A percentile compares a stretch with the other conserved stretches of the same genome.
phyloP scores from a whole-genome alignment of 2,113 vertebrate genomes.

The Syngnathus scovelli region DNA sequence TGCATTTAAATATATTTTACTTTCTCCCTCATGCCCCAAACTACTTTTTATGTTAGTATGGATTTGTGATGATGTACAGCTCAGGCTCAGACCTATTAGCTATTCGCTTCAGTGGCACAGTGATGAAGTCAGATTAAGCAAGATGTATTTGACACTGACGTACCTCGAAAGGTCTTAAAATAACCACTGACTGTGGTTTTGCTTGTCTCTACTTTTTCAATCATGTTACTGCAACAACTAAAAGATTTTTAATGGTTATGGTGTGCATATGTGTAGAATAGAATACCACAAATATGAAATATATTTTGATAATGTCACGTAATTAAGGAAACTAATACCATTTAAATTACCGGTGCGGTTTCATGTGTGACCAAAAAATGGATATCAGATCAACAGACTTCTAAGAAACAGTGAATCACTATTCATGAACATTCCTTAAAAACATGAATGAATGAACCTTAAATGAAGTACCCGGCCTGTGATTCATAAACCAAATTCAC shows the following conservation, averaged over 20 bases:
- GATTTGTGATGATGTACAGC: neutral
- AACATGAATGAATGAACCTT: conserved; percentile 22
- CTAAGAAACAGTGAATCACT: conserved; percentile 35
- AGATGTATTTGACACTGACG: conserved; percentile 49
- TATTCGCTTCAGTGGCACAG: conserved; percentile 12
- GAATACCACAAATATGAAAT: neutral
- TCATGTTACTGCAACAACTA: no score
- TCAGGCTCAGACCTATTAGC: neutral
- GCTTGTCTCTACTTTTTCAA: neutral
- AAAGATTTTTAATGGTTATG: no score
- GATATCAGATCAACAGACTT: conserved; percentile 52
- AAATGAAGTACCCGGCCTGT: conserved; percentile 42
- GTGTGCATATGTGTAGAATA: neutral
- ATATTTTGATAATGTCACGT: neutral
- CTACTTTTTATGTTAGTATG: neutral
- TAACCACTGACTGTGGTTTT: conserved; percentile 1
- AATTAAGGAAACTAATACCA: neutral
- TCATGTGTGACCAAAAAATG: neutral
- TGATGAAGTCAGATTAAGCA: conserved; percentile 52
- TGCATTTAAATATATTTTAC: conserved; percentile 26
- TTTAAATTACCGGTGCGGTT: neutral
- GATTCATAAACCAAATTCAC: conserved; percentile 31
- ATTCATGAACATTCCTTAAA: conserved; percentile 55
- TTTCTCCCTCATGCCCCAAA: neutral
- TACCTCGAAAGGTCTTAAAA: conserved; percentile 36